Evolutionary conservation across 2,113 vertebrate species (phyloP).

Genomic region (Ursus arctos): DNA sequence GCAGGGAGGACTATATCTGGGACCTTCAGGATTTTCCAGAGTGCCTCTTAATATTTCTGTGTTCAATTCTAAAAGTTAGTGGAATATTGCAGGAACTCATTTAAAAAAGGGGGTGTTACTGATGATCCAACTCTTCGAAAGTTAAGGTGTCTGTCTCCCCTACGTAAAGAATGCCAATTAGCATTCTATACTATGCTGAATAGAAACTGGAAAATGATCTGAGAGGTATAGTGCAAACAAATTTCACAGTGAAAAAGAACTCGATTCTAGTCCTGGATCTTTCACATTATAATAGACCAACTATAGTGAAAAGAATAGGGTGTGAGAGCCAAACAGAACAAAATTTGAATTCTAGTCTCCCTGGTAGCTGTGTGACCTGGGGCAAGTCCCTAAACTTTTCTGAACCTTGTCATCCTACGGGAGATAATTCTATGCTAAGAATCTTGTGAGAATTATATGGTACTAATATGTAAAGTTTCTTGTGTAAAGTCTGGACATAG

Average conservation of each 20-base stretch:
- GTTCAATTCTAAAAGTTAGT: background rate
- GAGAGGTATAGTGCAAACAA: background rate
- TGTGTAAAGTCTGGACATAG: background rate
- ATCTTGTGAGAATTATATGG: background rate
- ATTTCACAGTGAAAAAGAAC: background rate
- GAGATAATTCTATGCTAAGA: background rate
- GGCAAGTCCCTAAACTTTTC: background rate
- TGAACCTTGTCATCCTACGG: background rate
- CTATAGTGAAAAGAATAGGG: background rate
- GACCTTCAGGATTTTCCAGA: background rate
- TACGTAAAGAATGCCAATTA: background rate
- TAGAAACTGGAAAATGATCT: background rate
- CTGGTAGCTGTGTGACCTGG: background rate
- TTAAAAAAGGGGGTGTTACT: background rate
- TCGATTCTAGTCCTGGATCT: background rate
- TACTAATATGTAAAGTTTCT: background rate
- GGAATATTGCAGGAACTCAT: no score
- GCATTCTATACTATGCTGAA: background rate
- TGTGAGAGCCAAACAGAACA: background rate
- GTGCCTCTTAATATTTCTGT: background rate
- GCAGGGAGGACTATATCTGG: background rate
- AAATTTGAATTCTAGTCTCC: background rate
- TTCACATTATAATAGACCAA: background rate
- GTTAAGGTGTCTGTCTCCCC: background rate
- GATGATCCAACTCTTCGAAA: background rate